Evolutionary conservation across 2,113 vertebrate genomes (phyloP).

Genomic region (Hemichromis elongatus): DNA sequence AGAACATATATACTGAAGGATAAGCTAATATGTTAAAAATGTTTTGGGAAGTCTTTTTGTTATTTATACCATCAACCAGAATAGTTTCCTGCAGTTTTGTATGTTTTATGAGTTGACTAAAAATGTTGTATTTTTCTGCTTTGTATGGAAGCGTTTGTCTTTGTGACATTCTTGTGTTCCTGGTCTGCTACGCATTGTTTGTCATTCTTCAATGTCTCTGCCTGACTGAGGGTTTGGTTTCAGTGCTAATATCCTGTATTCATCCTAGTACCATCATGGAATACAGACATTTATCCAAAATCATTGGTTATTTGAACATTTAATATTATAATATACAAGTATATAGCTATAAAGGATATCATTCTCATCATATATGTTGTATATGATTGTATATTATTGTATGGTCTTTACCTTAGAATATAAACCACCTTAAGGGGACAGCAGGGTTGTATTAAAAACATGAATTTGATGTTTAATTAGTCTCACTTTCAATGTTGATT

Average conservation of each 20-base stretch:
- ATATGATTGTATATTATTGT: neutral
- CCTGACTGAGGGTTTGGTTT: neutral
- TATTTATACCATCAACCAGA: neutral
- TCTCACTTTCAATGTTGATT: neutral
- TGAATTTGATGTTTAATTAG: accelerated
- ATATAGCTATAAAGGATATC: neutral
- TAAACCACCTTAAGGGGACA: neutral
- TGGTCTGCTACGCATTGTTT: neutral
- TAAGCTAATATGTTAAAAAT: too few relatives aligned
- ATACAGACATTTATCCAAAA: neutral
- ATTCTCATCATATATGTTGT: neutral
- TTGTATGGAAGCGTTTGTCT: neutral
- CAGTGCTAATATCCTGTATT: neutral
- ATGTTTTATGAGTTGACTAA: neutral
- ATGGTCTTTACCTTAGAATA: accelerated
- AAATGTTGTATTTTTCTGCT: neutral
- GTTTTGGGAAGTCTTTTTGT: neutral
- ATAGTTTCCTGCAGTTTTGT: neutral
- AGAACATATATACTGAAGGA: too few relatives aligned
- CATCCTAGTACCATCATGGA: neutral
- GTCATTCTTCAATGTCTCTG: neutral
- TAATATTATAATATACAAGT: neutral
- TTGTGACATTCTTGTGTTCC: neutral
- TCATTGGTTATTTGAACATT: neutral
- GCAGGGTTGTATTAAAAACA: neutral